Percentiles rank a stretch among this genome's conserved stretches.
Evolutionary conservation across 2,888 invertebrate genomes (phyloP).

Genomic region (Leptinotarsa rubiginosa): DNA sequence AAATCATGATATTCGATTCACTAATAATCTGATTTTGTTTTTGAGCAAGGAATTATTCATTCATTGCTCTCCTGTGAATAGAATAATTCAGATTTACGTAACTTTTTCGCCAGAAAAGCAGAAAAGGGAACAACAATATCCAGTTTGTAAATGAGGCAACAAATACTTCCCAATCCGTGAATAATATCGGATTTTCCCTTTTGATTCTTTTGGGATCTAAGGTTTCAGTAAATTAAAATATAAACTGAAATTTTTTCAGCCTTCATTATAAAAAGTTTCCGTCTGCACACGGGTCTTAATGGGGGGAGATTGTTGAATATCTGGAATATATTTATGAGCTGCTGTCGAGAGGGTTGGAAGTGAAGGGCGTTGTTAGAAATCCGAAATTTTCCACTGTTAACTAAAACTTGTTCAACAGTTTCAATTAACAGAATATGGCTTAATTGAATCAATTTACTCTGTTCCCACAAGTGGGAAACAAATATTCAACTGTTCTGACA

Average conservation of each 20-base stretch:
- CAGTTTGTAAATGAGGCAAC: not conserved
- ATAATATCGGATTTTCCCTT: not conserved
- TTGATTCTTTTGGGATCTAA: not conserved
- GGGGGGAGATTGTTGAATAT: slow-evolving; percentile 1
- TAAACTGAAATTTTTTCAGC: not conserved
- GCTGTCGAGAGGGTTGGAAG: not conserved
- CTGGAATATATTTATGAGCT: not conserved
- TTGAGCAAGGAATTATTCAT: no score
- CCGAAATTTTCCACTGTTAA: not conserved
- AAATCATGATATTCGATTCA: not conserved
- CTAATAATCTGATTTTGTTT: no score
- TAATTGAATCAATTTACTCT: no score
- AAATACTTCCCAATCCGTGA: not conserved
- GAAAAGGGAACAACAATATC: not conserved
- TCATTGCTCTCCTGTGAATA: no score
- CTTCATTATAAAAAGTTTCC: not conserved
- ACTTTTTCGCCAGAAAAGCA: not conserved
- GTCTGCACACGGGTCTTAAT: not conserved
- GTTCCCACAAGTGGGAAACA: no score
- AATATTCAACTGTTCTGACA: no score
- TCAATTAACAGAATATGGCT: not conserved
- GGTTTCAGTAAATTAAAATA: not conserved
- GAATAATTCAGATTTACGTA: not conserved
- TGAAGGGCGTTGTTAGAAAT: not conserved
- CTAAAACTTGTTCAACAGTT: not conserved